phyloP scores from a whole-genome alignment of 92 coral and sea anemone genomes.

The Galaxea fascicularis region DNA sequence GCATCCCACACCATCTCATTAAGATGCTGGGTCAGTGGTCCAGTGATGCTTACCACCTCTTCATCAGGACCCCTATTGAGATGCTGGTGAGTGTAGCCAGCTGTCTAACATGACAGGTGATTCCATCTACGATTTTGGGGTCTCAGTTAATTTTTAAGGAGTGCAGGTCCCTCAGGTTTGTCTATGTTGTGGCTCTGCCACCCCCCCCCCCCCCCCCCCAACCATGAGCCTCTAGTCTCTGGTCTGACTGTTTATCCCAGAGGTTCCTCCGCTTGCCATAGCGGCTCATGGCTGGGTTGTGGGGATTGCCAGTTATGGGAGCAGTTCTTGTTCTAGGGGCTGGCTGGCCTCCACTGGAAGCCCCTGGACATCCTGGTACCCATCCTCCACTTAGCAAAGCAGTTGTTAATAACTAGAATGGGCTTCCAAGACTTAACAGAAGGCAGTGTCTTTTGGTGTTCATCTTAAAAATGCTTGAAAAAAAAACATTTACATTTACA shows the following conservation, averaged over 20 bases:
- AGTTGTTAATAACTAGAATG: slow-evolving; percentile 7
- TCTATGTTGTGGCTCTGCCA: not conserved
- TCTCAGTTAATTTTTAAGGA: not conserved
- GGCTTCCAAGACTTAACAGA: no score
- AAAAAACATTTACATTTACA: no score
- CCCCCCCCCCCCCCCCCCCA: not conserved
- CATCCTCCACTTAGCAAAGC: not conserved
- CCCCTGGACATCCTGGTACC: slow-evolving; percentile 1
- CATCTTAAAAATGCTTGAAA: no score
- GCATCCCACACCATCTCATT: not conserved
- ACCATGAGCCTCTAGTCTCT: not conserved
- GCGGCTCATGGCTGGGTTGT: slow-evolving; percentile 1
- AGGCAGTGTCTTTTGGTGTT: no score
- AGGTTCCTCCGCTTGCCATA: not conserved
- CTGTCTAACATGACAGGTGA: not conserved
- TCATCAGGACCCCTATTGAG: not conserved
- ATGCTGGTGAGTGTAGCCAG: not conserved
- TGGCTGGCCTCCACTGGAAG: not conserved
- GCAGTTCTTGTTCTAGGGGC: not conserved
- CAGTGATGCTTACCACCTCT: not conserved
- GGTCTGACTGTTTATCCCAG: not conserved
- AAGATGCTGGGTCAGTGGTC: not conserved
- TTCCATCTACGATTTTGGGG: not conserved
- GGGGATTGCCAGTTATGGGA: no score
- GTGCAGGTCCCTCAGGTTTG: not conserved